Base-by-base conservation (phyloP, 2,113 vertebrate species). In the Brachyhypopomus occidentalis region DNA sequence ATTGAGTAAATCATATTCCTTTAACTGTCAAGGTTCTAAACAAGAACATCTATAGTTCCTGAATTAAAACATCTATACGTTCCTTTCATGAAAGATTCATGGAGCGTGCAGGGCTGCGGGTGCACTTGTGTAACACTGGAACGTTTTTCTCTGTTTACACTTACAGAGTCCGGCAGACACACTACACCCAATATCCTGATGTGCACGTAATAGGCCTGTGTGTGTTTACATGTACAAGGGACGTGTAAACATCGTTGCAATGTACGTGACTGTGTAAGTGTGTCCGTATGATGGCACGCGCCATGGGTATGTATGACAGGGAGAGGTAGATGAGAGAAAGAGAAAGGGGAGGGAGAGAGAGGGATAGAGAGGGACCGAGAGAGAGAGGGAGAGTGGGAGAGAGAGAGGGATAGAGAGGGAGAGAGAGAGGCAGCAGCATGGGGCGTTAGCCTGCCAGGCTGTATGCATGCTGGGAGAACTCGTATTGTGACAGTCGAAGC, bases 401-500 rank as follows among this genome's bases (percentile, higher is more conserved):
- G 41, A 48, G 41, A 30, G 23, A 30, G 63, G 1, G 19, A 17
- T 25, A 66, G 64, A 30, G 64, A 67, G 55, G 59, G 27, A n/a
- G 19, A 59, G 55, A 75, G 23, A 75, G 25, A 36, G 22, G 27
- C 25, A 34, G 27, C 30, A 67, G 75, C 45, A 8, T 38, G 56
- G 77, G 83, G 79, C 56, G 83, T 78, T 83, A 87, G 80, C 84
- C 84, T 82, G 75, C 84, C 85, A 76, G 71, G 85, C 41, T 75
- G 79, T 11, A 25, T 58, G 55, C 82, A 82, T 79, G 82, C 77
- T 75, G 77, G 88, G 79, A 74, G 78, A 72, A 75, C 79, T 84
- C 85, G 82, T 89, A 88, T 88, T 89, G 72, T 85, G 84, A 90
- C 80, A 87, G 74, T 84, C 30, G 58, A 73, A 82, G 71, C 85